phyloP scores from a whole-genome alignment of 2,888 invertebrate species.

The Chymomyza caudatula region DNA sequence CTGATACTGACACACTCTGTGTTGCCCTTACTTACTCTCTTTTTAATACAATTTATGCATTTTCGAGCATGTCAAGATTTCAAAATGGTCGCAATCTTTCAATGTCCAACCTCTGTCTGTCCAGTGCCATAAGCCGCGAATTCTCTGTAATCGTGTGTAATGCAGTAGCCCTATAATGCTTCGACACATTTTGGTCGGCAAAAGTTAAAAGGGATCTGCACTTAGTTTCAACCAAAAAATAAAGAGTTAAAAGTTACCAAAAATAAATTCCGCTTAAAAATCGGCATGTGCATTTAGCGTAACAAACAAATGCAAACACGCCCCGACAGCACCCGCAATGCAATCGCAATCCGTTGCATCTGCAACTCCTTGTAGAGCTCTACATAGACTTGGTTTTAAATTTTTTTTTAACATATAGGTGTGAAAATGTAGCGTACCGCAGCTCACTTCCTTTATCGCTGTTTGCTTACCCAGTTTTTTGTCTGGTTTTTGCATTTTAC shows the following conservation, averaged over 20 bases:
- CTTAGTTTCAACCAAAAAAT: conserved; percentile 39
- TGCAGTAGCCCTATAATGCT: conserved; percentile 55
- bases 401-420: conserved; percentile 73
- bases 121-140: conserved; percentile 59
- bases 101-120: no score
- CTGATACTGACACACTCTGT: conserved; percentile 2
- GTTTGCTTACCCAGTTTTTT: conserved; percentile 7
- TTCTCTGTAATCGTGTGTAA: conserved; percentile 56
- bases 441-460: conserved; percentile 66
- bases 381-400: conserved; percentile 38
- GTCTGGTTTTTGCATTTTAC: conserved; percentile 36
- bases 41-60: conserved; percentile 43
- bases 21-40: conserved; percentile 24
- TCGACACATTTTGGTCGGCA: conserved; percentile 45
- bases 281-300: conserved; percentile 34
- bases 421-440: conserved; percentile 63
- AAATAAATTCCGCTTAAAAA: conserved; percentile 31
- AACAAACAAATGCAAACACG: conserved; percentile 39
- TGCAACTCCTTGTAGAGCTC: conserved; percentile 11
- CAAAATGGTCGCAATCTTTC: neutral
- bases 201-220: conserved; percentile 47
- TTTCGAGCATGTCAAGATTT: conserved; percentile 58
- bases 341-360: conserved; percentile 22
- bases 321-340: conserved; percentile 32
- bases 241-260: conserved; percentile 34